These are phyloP conservation scores for Oxytorus armatus DNA, from an alignment of 2,888 invertebrate genomes.

Conservation along the genomic window DNA sequence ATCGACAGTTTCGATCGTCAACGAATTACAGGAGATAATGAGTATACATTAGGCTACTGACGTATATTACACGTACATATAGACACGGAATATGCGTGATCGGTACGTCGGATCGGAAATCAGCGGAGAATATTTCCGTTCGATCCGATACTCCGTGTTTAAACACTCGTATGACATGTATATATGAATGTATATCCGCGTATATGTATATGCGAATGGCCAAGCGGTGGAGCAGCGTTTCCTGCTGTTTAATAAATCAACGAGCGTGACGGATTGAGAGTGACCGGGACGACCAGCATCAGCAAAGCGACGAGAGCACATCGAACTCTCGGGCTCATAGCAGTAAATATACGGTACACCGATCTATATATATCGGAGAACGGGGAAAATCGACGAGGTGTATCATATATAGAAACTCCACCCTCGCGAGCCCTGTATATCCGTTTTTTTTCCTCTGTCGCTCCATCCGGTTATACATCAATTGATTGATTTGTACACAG, in stretches of 20 bases:
- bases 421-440: slow-evolving; percentile 10
- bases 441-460: neutral
- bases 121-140: slow-evolving; percentile 50
- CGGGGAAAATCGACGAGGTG: slow-evolving; percentile 41
- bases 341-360: slow-evolving; percentile 31
- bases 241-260: slow-evolving; percentile 67
- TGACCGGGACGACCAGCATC: slow-evolving; percentile 40
- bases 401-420: slow-evolving; percentile 29
- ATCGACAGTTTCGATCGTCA: neutral
- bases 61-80: neutral
- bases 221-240: slow-evolving; percentile 39
- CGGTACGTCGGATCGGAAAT: slow-evolving; percentile 28
- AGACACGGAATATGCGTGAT: slow-evolving; percentile 28
- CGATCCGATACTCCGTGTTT: slow-evolving; percentile 8
- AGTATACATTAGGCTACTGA: neutral
- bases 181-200: slow-evolving; percentile 22
- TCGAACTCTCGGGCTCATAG: slow-evolving; percentile 35
- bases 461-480: neutral
- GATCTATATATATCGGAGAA: slow-evolving; percentile 16
- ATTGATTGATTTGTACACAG: slow-evolving; percentile 18
- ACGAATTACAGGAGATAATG: slow-evolving; percentile 7
- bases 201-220: no score
- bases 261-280: slow-evolving; percentile 64
- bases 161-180: slow-evolving; percentile 11
- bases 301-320: slow-evolving; percentile 29